Percentiles rank a stretch among this genome's conserved stretches.
Evolutionary conservation across 2,888 invertebrate genomes (phyloP).

Genomic region (Ariolimax columbianus): DNA sequence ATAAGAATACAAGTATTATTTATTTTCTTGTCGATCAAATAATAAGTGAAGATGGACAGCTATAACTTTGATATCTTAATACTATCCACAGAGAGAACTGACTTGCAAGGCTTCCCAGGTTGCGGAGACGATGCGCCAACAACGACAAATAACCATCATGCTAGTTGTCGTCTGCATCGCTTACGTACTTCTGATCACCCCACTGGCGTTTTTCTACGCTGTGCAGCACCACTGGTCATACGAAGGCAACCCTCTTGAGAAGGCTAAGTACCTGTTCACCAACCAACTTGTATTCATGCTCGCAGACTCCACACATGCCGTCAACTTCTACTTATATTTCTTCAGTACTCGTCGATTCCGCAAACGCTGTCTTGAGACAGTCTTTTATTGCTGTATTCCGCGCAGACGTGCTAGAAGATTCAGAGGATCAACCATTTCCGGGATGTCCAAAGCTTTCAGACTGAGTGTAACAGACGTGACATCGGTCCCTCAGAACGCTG

Average conservation of each 20-base stretch:
- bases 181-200: conserved; percentile 65
- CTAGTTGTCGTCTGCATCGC: conserved; percentile 65
- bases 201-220: conserved; percentile 69
- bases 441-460: conserved; percentile 53
- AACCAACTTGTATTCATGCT: conserved; percentile 52
- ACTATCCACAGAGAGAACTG: conserved; percentile 35
- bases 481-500: neutral
- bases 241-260: conserved; percentile 51
- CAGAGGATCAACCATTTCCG: conserved; percentile 45
- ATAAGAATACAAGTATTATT: too few relatives aligned
- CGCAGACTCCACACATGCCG: conserved; percentile 53
- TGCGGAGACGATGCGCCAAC: conserved; percentile 63
- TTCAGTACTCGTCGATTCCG: conserved; percentile 55
- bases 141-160: conserved; percentile 70
- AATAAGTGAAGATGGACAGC: too few relatives aligned
- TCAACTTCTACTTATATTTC: conserved; percentile 57
- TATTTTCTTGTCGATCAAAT: too few relatives aligned
- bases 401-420: conserved; percentile 42
- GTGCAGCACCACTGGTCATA: conserved; percentile 61
- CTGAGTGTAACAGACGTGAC: conserved; percentile 55
- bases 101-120: conserved; percentile 52
- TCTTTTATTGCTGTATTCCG: conserved; percentile 48
- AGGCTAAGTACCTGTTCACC: conserved; percentile 60
- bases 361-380: conserved; percentile 53
- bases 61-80: neutral